Evolutionary conservation across 2,113 vertebrate species (phyloP), one percentile per base, ranked within the genome.

Genomic region (Entomyzon cyanotis): DNA sequence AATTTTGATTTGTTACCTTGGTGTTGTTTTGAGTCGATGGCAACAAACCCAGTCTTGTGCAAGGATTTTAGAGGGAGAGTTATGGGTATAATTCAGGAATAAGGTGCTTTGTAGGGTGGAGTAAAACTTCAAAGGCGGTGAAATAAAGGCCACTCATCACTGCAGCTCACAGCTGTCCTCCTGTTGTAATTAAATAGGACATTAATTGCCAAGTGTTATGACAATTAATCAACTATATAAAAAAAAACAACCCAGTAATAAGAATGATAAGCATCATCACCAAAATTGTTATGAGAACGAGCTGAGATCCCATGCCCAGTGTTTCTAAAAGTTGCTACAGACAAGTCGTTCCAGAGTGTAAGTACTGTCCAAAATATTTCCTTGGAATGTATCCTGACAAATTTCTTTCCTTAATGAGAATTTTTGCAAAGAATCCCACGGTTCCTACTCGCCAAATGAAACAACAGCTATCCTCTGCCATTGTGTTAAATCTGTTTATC

Each of bases 181-280:
- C 89, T 94, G 47, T 90, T 95, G 90, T 90, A 95, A 95, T 97
- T 97, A 96, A 97, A 90, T 20, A 77, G 63, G 53, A 83, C 93
- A 93, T 94, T 94, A 53, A 97, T 96, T 94, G 76, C 68, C 60
- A 96, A 90, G 79, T 96, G 90, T 90, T 94, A 93, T 86, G 92
- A 95, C 84, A 84, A 91, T 94, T 75, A 90, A 95, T 95, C 85
- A 94, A 63, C 93, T 93, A 15, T 83, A 95, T 58, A 95, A 95
- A 90, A 47, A 49, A 92, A 93, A 95, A 94, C 92, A 96, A 83
- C n/a, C n/a, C 60, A 68, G 78, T 67, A 73, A 84, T 89, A 93
- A 89, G 50, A 84, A 56, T 25, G 80, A 95, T 95, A 94, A 71
- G 47, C 21, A 92, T 95, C 92, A 85, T 71, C 82, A 84, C 39